phyloP scores from a whole-genome alignment of 2,797 vertebrate species.

The Fringilla coelebs region DNA sequence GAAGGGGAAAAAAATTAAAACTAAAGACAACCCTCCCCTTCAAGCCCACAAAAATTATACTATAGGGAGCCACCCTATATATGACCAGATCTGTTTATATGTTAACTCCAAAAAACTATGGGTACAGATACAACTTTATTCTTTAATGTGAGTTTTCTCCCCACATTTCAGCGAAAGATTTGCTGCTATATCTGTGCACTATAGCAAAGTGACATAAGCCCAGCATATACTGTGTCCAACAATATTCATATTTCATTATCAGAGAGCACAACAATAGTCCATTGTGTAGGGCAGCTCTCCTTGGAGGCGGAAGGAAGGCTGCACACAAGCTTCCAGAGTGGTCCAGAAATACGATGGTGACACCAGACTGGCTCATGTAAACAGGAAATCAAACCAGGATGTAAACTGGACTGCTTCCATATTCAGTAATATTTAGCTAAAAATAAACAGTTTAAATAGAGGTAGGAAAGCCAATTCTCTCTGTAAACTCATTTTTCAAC shows the following conservation, averaged over 20 bases:
- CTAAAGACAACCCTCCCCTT: not conserved
- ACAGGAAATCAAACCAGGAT: constrained; percentile 69
- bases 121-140: not conserved
- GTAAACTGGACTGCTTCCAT: constrained; percentile 67
- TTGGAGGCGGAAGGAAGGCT: constrained; percentile 59
- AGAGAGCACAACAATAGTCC: constrained; percentile 38
- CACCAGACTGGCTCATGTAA: constrained; percentile 61
- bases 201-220: not conserved
- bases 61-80: not conserved
- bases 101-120: not conserved
- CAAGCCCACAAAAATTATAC: not conserved
- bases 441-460: constrained; percentile 61
- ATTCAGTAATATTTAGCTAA: constrained; percentile 60
- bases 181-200: not conserved
- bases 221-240: not conserved
- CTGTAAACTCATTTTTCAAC: not conserved
- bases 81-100: not conserved
- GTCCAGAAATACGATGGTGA: constrained; percentile 59
- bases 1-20: not conserved
- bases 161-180: not conserved
- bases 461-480: constrained; percentile 1
- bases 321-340: constrained; percentile 55
- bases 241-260: constrained; percentile 2
- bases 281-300: constrained; percentile 34
- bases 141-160: not conserved